Evolutionary conservation across 2,888 invertebrate genomes (phyloP).

Genomic region (Temnothorax unifasciatus): DNA sequence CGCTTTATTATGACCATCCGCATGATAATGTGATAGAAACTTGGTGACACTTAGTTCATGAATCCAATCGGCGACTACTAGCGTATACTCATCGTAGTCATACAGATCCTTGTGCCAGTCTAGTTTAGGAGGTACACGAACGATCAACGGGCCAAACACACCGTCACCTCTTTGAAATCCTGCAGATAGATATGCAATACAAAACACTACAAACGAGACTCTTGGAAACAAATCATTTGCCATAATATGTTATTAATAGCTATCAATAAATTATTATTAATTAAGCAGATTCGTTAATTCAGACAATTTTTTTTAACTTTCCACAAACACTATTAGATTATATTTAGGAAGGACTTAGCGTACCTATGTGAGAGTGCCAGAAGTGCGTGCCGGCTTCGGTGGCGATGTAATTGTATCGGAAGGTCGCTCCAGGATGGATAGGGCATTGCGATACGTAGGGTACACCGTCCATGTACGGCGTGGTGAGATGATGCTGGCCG

Average conservation of each 20-base stretch:
- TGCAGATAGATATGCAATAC: constrained; percentile 72
- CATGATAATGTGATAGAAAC: constrained; percentile 95
- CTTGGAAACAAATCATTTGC: not conserved
- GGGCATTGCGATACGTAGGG: constrained; percentile 95
- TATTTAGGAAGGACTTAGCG: constrained; percentile 19
- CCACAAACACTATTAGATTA: not conserved
- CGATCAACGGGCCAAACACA: constrained; percentile 92
- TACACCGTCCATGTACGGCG: constrained; percentile 96
- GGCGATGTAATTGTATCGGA: constrained; percentile 92
- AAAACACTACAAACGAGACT: not conserved
- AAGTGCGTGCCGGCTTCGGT: constrained; percentile 93
- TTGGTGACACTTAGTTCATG: constrained; percentile 91
- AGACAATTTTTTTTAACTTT: not conserved
- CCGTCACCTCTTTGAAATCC: constrained; percentile 96
- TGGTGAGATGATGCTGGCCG: constrained; percentile 92
- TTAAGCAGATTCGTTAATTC: not conserved
- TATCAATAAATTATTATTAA: not conserved
- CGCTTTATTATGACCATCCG: constrained; percentile 93
- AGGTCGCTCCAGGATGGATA: constrained; percentile 91
- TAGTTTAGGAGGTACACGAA: constrained; percentile 89
- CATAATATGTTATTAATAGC: not conserved
- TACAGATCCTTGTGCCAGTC: constrained; percentile 91
- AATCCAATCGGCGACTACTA: constrained; percentile 94
- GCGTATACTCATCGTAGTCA: constrained; percentile 93
- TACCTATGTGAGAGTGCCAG: constrained; percentile 92